phyloP scores from a whole-genome alignment of 2,797 vertebrate species.

The Chelonia mydas region DNA sequence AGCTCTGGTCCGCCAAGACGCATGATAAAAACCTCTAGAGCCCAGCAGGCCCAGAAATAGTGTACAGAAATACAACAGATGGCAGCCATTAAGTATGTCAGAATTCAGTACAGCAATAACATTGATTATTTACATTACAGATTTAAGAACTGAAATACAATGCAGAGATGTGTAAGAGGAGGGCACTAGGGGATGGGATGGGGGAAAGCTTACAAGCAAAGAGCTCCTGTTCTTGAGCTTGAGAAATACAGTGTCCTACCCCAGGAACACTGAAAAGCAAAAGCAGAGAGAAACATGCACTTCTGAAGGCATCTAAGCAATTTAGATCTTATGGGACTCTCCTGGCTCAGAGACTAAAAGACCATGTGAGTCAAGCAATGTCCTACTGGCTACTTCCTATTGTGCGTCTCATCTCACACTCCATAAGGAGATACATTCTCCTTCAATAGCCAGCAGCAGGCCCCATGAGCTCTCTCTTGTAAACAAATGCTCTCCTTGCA shows the following conservation, averaged over 20 bases:
- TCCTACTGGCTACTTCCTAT: neutral
- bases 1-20: neutral
- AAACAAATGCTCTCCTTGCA: too few relatives aligned
- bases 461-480: neutral
- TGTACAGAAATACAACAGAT: neutral
- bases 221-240: neutral
- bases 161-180: accelerated
- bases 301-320: neutral
- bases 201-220: neutral
- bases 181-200: neutral
- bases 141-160: neutral
- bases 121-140: neutral
- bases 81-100: neutral
- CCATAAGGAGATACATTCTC: neutral
- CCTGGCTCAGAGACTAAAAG: neutral
- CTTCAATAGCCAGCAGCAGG: neutral
- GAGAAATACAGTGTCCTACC: neutral
- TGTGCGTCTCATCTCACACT: neutral
- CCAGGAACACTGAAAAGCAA: neutral
- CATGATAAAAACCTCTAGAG: neutral
- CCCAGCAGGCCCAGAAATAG: neutral
- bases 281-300: neutral
- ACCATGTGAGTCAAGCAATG: neutral
- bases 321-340: neutral
- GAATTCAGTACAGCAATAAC: neutral